Evolutionary conservation across 2,797 vertebrate genomes (phyloP).

Genomic region (Melanotaenia maccullochi): DNA sequence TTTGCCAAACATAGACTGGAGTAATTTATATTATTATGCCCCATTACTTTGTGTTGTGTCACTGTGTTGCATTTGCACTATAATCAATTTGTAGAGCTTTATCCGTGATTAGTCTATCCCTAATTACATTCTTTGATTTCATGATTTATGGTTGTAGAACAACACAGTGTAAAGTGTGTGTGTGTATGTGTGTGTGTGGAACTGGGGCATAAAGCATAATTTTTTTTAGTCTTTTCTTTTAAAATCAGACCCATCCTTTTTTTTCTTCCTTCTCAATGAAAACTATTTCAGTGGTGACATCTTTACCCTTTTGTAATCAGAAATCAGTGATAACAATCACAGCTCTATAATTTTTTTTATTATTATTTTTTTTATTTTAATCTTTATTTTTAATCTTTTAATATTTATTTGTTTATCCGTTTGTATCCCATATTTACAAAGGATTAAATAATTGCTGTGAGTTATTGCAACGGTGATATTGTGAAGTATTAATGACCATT

Average conservation of each 20-base stretch:
- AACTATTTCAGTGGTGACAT: background rate
- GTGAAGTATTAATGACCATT: constrained; percentile 10
- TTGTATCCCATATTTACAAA: background rate
- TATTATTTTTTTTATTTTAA: background rate
- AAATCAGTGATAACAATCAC: constrained; percentile 4
- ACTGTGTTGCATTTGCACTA: constrained; percentile 15
- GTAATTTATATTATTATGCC: constrained; percentile 1
- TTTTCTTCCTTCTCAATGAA: background rate
- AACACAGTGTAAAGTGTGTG: background rate
- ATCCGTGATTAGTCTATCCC: constrained; percentile 1
- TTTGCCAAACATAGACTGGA: constrained; percentile 3
- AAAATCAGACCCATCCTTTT: background rate
- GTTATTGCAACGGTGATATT: constrained; percentile 1
- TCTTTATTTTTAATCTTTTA: constrained; percentile 4
- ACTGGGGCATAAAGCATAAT: too few species aligned
- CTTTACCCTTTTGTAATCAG: background rate
- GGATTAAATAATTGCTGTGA: background rate
- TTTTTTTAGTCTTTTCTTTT: too few species aligned
- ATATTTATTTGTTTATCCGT: background rate
- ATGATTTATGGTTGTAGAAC: constrained; percentile 19
- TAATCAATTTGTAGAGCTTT: constrained; percentile 15
- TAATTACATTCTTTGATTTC: constrained; percentile 18
- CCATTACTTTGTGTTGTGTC: background rate
- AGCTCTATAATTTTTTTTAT: background rate
- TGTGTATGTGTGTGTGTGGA: background rate